These are phyloP conservation scores for Manis crassicaudata DNA, from an alignment of 2,797 vertebrate species.

Conservation along the genomic window DNA sequence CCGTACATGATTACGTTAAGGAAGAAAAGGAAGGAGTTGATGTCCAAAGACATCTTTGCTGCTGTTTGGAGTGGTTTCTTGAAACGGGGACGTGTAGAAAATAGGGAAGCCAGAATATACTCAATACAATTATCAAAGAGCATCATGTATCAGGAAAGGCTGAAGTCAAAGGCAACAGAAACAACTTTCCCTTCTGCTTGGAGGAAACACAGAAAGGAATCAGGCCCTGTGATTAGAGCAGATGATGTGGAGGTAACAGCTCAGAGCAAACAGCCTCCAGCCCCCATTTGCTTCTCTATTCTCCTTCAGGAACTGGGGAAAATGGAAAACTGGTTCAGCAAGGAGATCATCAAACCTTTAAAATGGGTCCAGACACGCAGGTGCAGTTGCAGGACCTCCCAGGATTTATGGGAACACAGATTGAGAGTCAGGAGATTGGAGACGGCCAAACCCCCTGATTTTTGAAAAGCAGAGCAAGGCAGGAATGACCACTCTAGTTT, in stretches of 20 bases:
- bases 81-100: neutral
- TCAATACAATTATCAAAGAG: constrained; percentile 16
- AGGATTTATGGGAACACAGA: neutral
- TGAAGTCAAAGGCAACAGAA: neutral
- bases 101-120: neutral
- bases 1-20: neutral
- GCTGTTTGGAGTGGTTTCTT: neutral
- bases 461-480: neutral
- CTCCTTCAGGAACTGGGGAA: neutral
- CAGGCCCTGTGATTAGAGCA: neutral
- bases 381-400: neutral
- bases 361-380: neutral
- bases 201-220: neutral
- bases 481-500: neutral
- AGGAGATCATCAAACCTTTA: neutral
- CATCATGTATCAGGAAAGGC: neutral
- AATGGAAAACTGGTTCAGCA: neutral
- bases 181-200: neutral
- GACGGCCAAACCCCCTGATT: neutral
- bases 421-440: neutral
- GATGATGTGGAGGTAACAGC: neutral
- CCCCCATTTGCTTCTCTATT: neutral
- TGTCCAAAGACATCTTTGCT: neutral
- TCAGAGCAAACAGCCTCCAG: neutral
- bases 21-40: neutral